phyloP scores from a whole-genome alignment of 2,888 invertebrate species.

The Dasysyrphus albostriatus region DNA sequence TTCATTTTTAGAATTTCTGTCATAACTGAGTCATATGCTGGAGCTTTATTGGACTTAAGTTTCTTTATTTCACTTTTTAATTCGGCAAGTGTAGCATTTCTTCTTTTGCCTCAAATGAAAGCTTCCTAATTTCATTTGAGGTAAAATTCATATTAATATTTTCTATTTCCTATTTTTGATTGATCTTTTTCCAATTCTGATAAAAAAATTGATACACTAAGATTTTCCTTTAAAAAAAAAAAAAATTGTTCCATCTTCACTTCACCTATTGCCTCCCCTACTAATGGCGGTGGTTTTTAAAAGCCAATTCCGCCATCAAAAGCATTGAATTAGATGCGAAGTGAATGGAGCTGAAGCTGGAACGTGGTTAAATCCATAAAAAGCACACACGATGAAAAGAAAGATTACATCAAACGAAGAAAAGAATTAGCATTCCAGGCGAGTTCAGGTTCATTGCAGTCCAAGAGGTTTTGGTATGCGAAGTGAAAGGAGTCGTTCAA shows the following conservation, averaged over 20 bases:
- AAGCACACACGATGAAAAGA: slow-evolving; percentile 58
- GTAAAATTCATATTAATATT: too few species aligned
- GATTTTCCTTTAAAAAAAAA: background rate
- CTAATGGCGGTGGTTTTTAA: slow-evolving; percentile 20
- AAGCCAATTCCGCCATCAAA: slow-evolving; percentile 28
- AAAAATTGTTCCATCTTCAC: background rate
- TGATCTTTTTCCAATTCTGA: too few species aligned
- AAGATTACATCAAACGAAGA: slow-evolving; percentile 76
- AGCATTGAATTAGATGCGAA: slow-evolving; percentile 43
- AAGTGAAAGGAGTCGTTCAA: slow-evolving; percentile 80
- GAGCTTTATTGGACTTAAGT: too few species aligned
- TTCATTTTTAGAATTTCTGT: too few species aligned
- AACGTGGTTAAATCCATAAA: slow-evolving; percentile 33
- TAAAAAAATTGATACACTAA: too few species aligned
- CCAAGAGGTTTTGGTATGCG: slow-evolving; percentile 77
- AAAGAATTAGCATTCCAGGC: slow-evolving; percentile 77
- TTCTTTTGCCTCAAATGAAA: too few species aligned
- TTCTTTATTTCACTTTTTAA: too few species aligned
- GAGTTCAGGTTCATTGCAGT: slow-evolving; percentile 77
- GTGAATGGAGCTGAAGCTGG: slow-evolving; percentile 61
- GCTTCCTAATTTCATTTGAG: too few species aligned
- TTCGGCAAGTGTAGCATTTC: too few species aligned
- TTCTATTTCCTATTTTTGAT: too few species aligned
- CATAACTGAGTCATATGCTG: too few species aligned
- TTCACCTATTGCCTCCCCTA: slow-evolving; percentile 15